Evolutionary conservation across 2,888 invertebrate genomes (phyloP).

Genomic region (Pachymerium ferrugineum): DNA sequence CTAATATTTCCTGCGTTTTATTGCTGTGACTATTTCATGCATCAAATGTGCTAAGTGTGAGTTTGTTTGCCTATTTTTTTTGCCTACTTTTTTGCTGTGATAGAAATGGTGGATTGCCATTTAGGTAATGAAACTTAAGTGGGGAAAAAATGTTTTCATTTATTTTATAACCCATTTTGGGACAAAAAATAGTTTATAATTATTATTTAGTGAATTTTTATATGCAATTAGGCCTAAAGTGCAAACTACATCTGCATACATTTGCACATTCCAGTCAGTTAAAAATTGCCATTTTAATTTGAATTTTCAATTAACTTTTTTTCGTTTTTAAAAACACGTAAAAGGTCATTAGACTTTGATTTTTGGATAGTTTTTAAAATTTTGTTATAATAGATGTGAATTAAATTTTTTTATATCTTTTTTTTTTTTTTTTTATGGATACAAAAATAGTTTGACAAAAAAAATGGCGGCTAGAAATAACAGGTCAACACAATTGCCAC

Average conservation of each 20-base stretch:
- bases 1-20: slow-evolving; percentile 8
- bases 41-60: neutral
- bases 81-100: neutral
- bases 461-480: neutral
- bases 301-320: neutral
- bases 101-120: neutral
- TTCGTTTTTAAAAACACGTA: neutral
- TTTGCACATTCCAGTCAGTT: neutral
- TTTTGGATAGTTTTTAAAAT: no score
- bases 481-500: slow-evolving; percentile 13
- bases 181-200: no score
- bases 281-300: neutral
- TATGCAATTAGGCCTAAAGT: slow-evolving; percentile 13
- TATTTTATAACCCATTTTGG: no score
- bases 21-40: neutral
- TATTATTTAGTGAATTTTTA: no score
- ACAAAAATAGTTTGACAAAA: neutral
- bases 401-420: no score
- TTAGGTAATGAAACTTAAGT: neutral
- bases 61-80: neutral
- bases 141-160: neutral
- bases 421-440: neutral
- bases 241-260: neutral
- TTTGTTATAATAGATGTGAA: no score
- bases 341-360: neutral